Conservation (phyloP, 64 coral and sea anemone species). For the Montipora capricornis region DNA sequence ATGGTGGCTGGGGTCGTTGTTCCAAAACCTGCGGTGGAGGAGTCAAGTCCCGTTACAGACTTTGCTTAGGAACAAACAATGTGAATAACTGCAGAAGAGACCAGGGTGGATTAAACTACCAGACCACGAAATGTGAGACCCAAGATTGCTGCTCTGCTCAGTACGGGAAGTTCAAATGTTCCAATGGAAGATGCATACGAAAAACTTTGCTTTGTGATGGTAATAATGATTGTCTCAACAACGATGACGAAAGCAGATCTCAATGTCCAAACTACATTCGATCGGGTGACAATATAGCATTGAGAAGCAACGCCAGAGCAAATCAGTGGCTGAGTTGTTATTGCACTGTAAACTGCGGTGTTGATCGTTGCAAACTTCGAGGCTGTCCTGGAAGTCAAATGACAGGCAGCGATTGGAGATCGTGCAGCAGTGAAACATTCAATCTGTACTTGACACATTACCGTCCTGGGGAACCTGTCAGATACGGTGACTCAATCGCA, state of each 20-base stretch:
- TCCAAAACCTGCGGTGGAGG: constrained; percentile 1
- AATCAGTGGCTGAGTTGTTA: constrained; percentile 6
- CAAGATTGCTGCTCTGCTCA: constrained; percentile 9
- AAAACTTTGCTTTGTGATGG: not conserved
- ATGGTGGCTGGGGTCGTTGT: not conserved
- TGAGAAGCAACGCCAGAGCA: not conserved
- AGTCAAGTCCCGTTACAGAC: not conserved
- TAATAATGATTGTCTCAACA: constrained; percentile 7
- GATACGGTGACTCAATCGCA: not conserved
- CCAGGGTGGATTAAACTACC: not conserved
- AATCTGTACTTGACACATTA: not conserved
- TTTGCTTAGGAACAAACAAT: not conserved
- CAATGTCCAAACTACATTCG: constrained; percentile 26
- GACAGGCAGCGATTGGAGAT: not conserved
- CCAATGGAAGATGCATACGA: not conserved
- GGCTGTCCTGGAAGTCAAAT: not conserved
- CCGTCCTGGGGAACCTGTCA: not conserved
- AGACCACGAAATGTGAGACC: not conserved
- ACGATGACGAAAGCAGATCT: not conserved
- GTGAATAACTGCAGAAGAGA: not conserved
- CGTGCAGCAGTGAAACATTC: not conserved
- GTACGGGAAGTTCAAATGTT: constrained; percentile 11
- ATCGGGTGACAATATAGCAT: not conserved
- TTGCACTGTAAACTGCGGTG: constrained; percentile 22
- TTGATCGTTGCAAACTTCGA: constrained; percentile 9